Base-by-base conservation (phyloP, 2,888 invertebrate species). In the Caenorhabditis doughertyi region DNA sequence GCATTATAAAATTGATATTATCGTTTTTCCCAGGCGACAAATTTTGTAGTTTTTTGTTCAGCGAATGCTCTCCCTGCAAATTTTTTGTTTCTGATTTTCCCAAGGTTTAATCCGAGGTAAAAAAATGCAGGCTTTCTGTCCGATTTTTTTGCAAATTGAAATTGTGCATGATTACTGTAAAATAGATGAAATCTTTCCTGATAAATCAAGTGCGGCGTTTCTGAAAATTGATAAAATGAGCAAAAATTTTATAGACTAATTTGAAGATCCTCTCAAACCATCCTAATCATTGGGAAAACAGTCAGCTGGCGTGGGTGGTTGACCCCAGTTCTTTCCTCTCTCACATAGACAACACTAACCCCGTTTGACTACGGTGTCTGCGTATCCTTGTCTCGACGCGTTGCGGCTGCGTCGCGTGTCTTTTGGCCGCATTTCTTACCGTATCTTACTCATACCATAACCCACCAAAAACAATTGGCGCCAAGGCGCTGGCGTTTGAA, bases 391-490 rank as follows among this genome's bases (percentile, higher is more conserved):
- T 47, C 55, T 47, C 39, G 21, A 0, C 23, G 76, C 76, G 67
- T 18, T 3, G 67, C 76, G 76, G 67, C 23, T 23, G 76, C 76
- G 76, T 49, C 47, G 76, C 76, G 76, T 35, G 11, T 23, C 35
- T n/a, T 25, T 23, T 25, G 9, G 51, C 39, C 67, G 42, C 55
- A 42, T 60, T 42, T n/a, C 27, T 9, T 67, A 76, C 76, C 67
- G 76, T 76, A 67, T 49, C 55, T 0, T 13, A 3, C 58, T 8
- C 32, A 4, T 73, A 73, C 73, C 73, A 64, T 73, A 73, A 73
- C 73, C 73, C 64, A 27, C 3, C 3, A 9, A n/a, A n/a, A 1
- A 1, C 16, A 39, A 5, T 49, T 29, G 73, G 73, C 73, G 73
- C 51, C 73, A 73, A 55, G 3, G n/a, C n/a, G 13, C 35, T n/a